A percentile compares a stretch with the other conserved stretches of the same genome.
These are phyloP conservation scores for Hesperia comma DNA, from an alignment of 2,888 invertebrate species.

Conservation along the genomic window DNA sequence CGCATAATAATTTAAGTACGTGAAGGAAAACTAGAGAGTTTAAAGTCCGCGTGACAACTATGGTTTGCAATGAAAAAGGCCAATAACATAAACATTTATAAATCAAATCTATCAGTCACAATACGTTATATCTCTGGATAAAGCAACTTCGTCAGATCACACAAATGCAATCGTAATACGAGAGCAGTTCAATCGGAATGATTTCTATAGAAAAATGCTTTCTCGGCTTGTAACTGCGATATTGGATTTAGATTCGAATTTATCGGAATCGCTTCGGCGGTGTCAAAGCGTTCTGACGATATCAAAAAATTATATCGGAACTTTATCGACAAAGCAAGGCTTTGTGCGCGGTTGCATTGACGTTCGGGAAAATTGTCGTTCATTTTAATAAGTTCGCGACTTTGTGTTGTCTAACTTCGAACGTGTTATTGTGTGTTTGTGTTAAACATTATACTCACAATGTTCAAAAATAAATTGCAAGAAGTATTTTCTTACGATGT, in stretches of 20 bases:
- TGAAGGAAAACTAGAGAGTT: too few relatives aligned
- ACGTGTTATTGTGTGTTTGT: too few relatives aligned
- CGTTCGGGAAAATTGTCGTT: background rate
- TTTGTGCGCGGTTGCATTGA: constrained; percentile 49
- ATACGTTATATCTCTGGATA: constrained; percentile 36
- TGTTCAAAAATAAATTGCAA: too few relatives aligned
- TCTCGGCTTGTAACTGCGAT: constrained; percentile 52
- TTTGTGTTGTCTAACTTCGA: too few relatives aligned
- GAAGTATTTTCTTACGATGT: too few relatives aligned
- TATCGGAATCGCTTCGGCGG: constrained; percentile 66
- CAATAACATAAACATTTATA: background rate
- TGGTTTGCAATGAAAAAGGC: too few relatives aligned
- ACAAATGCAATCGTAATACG: constrained; percentile 50
- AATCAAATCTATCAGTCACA: constrained; percentile 34
- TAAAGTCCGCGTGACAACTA: too few relatives aligned
- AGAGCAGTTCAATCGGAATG: constrained; percentile 61
- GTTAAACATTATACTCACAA: too few relatives aligned
- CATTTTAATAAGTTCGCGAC: too few relatives aligned
- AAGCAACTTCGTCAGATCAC: constrained; percentile 28
- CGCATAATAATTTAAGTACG: too few relatives aligned
- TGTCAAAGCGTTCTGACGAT: constrained; percentile 67
- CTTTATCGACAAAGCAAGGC: constrained; percentile 67
- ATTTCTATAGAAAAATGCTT: constrained; percentile 56
- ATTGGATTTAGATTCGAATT: constrained; percentile 75
- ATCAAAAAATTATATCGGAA: constrained; percentile 77